Evolutionary conservation across 2,113 vertebrate genomes (phyloP).

Genomic region (Ailurus styani): DNA sequence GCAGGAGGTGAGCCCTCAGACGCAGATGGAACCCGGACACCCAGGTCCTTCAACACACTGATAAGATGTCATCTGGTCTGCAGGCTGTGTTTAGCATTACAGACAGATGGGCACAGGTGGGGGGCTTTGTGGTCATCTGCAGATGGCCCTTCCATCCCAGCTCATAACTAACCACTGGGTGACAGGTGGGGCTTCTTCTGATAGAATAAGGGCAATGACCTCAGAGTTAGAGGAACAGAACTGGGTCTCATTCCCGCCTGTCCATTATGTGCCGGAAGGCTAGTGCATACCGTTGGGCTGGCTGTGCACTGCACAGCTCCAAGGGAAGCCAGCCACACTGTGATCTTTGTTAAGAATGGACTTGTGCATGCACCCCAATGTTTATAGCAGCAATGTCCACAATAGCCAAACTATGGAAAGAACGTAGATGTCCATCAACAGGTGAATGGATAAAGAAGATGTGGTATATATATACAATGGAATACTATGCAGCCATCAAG

Average conservation of each 20-base stretch:
- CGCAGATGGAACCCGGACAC: too few relatives aligned
- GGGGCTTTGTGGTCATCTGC: not conserved
- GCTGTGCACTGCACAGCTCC: not conserved
- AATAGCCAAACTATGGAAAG: too few relatives aligned
- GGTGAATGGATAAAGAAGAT: too few relatives aligned
- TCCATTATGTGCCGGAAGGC: not conserved
- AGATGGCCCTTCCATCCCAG: not conserved
- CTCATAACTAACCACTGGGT: not conserved
- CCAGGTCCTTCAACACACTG: not conserved
- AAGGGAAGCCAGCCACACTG: rapidly evolving
- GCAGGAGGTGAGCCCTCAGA: not conserved
- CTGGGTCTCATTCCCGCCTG: not conserved
- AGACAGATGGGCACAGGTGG: not conserved
- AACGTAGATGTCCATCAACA: too few relatives aligned
- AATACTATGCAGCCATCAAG: too few relatives aligned
- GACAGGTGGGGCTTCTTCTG: not conserved
- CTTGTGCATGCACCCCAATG: rapidly evolving
- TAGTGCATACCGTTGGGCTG: rapidly evolving
- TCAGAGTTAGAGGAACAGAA: not conserved
- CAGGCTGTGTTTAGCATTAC: rapidly evolving
- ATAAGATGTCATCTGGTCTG: not conserved
- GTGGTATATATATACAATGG: too few relatives aligned
- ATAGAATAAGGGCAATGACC: not conserved
- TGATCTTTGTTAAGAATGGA: not conserved
- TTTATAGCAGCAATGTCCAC: too few relatives aligned